Base-by-base conservation (phyloP, 2,113 vertebrate species). In the Colinus virginianus region DNA sequence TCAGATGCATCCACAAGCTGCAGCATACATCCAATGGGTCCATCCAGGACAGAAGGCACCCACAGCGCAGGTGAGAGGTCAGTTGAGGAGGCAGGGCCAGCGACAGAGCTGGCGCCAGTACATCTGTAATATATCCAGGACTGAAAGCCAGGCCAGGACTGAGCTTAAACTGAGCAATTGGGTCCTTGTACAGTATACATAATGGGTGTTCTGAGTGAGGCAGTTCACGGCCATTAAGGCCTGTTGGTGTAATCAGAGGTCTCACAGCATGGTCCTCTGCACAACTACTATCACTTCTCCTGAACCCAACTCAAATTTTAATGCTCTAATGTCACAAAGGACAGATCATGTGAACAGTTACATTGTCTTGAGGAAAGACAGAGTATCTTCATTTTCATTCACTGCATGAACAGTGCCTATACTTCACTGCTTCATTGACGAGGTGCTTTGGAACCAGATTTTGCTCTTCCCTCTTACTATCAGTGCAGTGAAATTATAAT, bases 181-280 rank as follows among this genome's bases (percentile, higher is more conserved):
- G 40, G n/a, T 23, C 22, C 11, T 13, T 0, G n/a, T 42, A 14
- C 66, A 78, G n/a, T 40, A n/a, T 15, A 28, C 25, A 34, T 13
- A n/a, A 21, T 51, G 36, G 26, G 43, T 43, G 51, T 43, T 68
- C 32, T 17, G 6, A 23, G 20, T 34, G 43, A 49, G 14, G 43
- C 30, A n/a, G 28, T 14, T 14, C 48, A 46, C 5, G 11, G 19
- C 22, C 69, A 28, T 26, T 11, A 30, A 51, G n/a, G 58, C 38
- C 68, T 26, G 46, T 0, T 68, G 30, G 49, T 40, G 20, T 48
- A 76, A 2, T 0, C 8, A 6, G 46, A 9, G 40, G 28, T 21
- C 45, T 46, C 23, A 67, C 38, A 38, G 13, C 4, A 7, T 26
- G 25, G 23, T 48, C 64, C 55, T 77, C 74, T 21, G 6, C 3